Conservation (phyloP, 1,140 invertebrate genomes). For the Anoplophora glabripennis region DNA sequence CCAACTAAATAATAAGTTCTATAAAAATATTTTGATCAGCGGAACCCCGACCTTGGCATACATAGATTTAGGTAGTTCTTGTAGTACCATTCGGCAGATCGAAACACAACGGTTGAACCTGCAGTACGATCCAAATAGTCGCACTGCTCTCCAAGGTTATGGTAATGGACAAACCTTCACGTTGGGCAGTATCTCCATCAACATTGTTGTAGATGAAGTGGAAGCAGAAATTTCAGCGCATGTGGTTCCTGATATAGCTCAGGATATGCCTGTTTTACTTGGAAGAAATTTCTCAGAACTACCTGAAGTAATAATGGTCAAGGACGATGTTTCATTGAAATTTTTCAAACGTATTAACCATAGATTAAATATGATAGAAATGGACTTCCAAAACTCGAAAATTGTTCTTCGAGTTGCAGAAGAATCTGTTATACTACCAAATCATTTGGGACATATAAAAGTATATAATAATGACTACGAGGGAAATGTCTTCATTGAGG, state of each 20-base stretch:
- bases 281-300: too few species aligned
- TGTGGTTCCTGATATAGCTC: conserved; percentile 9
- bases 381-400: too few species aligned
- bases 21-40: conserved; percentile 9
- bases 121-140: neutral
- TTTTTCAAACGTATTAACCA: neutral
- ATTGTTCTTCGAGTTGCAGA: neutral
- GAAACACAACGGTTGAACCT: neutral
- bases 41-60: conserved; percentile 6
- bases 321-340: too few species aligned
- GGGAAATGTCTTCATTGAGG: conserved; percentile 12
- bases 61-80: conserved; percentile 17
- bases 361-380: too few species aligned
- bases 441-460: conserved; percentile 9
- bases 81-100: conserved; percentile 1
- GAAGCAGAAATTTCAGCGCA: neutral
- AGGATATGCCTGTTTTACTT: too few species aligned
- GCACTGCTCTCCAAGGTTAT: conserved; percentile 7
- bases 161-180: conserved; percentile 6
- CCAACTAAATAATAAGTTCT: conserved; percentile 12
- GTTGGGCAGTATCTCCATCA: neutral
- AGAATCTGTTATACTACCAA: neutral
- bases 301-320: too few species aligned
- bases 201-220: conserved; percentile 11
- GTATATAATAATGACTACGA: conserved; percentile 1